Base-by-base conservation (phyloP, 2,113 vertebrate genomes). In the Pseudopodoces humilis region DNA sequence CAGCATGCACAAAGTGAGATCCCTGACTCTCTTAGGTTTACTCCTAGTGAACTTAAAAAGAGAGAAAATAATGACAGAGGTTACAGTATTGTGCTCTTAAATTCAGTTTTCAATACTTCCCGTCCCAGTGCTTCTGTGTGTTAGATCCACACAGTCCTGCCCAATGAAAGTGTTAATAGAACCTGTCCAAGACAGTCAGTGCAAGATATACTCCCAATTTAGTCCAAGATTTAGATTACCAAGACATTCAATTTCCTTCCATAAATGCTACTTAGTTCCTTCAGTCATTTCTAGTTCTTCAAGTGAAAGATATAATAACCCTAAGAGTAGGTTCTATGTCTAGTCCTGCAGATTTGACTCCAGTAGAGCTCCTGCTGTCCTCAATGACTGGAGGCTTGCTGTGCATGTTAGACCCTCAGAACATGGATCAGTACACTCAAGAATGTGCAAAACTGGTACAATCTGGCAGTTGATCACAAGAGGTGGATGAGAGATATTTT, bases 301-400 rank as follows among this genome's bases (percentile, higher is more conserved):
- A 82, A 86, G 56, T 64, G 85, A 92, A 94, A 95, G 58, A 76
- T 86, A 69, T 74, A 95, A 88, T 67, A 59, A 96, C 44, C 63
- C 76, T 78, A 59, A 63, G 59, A 90, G 44, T 28, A 81, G 81
- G 87, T 71, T 86, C 68, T 81, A 4, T 78, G 69, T 62, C 60
- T 71, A 41, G 44, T 71, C 60, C 83, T 53, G 56, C 35, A 47
- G 90, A 60, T 53, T 69, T 88, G 71, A 67, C 70, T 91, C 43
- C 6, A 88, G 44, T 90, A 83, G 76, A 81, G n/a, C 56, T 95
- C 59, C 64, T 0, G 0, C 60, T 63, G 68, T 59, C 71, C 56
- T 88, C 69, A n/a, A 1, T 67, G 90, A 56, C 92, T 59, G 53
- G 55, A 90, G 72, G 68, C 69, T n/a, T 88, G 53, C 53, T 96